Conservation (phyloP, 2,113 vertebrate species). For the Rattus norvegicus region DNA sequence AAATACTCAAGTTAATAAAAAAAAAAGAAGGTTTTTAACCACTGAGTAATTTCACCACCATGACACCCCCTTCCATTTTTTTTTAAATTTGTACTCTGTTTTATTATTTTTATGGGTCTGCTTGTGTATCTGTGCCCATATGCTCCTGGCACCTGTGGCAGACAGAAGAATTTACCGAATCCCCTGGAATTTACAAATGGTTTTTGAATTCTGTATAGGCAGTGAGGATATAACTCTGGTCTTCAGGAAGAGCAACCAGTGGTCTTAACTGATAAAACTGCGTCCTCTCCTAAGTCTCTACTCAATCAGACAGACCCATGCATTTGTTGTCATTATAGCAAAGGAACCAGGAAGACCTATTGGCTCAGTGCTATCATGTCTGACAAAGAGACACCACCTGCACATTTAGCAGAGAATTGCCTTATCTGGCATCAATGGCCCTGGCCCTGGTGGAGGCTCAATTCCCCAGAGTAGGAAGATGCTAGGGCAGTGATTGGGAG, state of each 20-base stretch:
- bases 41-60: neutral
- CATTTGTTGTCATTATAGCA: neutral
- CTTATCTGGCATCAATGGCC: no score
- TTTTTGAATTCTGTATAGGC: neutral
- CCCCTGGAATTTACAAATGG: neutral
- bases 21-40: no score
- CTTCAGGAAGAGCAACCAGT: neutral
- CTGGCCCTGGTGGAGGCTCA: no score
- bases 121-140: neutral
- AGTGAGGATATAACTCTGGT: neutral
- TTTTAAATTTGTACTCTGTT: neutral
- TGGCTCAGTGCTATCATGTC: neutral
- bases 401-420: no score
- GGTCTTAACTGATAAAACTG: neutral
- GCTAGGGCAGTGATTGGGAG: no score
- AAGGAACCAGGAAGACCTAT: neutral
- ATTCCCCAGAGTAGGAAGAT: no score
- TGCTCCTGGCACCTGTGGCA: neutral
- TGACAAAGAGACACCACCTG: neutral
- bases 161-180: neutral
- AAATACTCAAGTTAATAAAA: no score
- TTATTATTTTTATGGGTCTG: neutral
- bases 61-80: rapidly evolving
- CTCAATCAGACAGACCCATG: neutral
- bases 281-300: neutral